These are phyloP conservation scores for Ellobius talpinus DNA, from an alignment of 2,113 vertebrate species.

Conservation along the genomic window DNA sequence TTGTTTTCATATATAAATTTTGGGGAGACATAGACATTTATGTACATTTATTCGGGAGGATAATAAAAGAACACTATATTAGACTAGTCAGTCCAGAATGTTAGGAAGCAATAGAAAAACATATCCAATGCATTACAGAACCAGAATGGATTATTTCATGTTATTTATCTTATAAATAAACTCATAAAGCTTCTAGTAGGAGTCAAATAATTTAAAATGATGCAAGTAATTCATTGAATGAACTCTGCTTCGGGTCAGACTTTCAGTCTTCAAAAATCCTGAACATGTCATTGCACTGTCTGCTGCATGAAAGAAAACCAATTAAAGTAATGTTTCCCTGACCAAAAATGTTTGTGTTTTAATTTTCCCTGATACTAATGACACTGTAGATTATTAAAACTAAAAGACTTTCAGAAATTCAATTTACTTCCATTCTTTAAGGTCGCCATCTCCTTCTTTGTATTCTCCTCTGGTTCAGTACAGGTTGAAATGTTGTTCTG, in stretches of 20 bases:
- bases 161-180: slow-evolving; percentile 12
- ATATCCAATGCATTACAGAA: not conserved
- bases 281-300: slow-evolving; percentile 45
- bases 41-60: not conserved
- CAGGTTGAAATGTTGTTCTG: not conserved
- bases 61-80: slow-evolving; percentile 43
- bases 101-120: not conserved
- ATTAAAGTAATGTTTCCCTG: slow-evolving; percentile 60
- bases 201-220: slow-evolving; percentile 52
- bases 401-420: slow-evolving; percentile 65
- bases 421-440: slow-evolving; percentile 71
- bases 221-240: slow-evolving; percentile 15
- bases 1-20: not conserved
- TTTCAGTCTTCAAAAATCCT: slow-evolving; percentile 41
- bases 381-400: slow-evolving; percentile 62
- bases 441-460: not conserved
- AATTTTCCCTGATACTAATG: slow-evolving; percentile 65
- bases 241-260: slow-evolving; percentile 40
- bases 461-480: slow-evolving; percentile 32
- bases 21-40: not conserved
- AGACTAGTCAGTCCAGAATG: not conserved
- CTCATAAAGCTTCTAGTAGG: slow-evolving; percentile 2
- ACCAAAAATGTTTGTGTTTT: slow-evolving; percentile 66
- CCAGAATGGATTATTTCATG: slow-evolving; percentile 15
- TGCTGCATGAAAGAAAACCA: slow-evolving; percentile 64